These are phyloP conservation scores for Tupaia tana DNA, from an alignment of 2,113 vertebrate species.

Conservation along the genomic window DNA sequence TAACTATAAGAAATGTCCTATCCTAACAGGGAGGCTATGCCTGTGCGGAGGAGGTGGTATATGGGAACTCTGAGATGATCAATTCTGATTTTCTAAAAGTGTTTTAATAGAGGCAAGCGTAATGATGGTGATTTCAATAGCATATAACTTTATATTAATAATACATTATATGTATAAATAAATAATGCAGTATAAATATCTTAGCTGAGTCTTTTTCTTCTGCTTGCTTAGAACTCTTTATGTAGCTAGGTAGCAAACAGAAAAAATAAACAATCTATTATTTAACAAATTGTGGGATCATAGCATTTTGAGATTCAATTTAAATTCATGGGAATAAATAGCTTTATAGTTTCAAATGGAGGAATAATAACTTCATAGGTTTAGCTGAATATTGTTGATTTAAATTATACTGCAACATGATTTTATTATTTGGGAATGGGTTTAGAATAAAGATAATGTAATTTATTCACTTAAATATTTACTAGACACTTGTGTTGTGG, in stretches of 20 bases:
- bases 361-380: not conserved
- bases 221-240: constrained; percentile 19
- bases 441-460: not conserved
- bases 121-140: constrained; percentile 1
- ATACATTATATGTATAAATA: constrained; percentile 50
- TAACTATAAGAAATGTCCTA: not conserved
- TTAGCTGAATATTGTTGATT: not conserved
- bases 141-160: constrained; percentile 40
- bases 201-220: constrained; percentile 52
- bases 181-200: constrained; percentile 47
- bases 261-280: constrained; percentile 50
- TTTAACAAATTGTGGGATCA: constrained; percentile 41
- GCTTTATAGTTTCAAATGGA: not conserved
- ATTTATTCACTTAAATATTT: constrained; percentile 49
- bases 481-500: not conserved
- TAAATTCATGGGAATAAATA: constrained; percentile 41
- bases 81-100: not conserved
- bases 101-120: not conserved
- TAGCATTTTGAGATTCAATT: constrained; percentile 28
- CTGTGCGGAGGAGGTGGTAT: not conserved
- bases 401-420: not conserved
- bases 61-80: not conserved
- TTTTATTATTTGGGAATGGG: not conserved
- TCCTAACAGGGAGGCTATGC: not conserved
- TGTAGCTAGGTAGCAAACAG: constrained; percentile 52